A percentile compares a stretch with the other conserved stretches of the same genome.
phyloP scores from a whole-genome alignment of 2,797 vertebrate genomes.

The Semaprochilodus insignis region DNA sequence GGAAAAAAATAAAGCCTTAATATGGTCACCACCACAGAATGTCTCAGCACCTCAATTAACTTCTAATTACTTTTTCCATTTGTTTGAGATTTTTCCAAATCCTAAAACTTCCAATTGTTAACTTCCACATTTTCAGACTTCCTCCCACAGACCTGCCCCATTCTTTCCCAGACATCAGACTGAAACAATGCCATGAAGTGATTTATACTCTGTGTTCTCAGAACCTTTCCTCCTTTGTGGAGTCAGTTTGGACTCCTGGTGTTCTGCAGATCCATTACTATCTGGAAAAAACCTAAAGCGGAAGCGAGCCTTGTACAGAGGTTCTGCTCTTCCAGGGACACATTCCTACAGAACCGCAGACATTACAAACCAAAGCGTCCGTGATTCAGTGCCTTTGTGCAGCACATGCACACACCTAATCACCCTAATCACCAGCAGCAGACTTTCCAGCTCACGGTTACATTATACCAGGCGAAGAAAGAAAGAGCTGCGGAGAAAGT shows the following conservation, averaged over 20 bases:
- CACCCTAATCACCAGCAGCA: slow-evolving; percentile 2
- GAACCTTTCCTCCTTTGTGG: not conserved
- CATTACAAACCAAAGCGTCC: not conserved
- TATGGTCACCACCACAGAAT: no score
- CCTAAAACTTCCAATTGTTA: no score
- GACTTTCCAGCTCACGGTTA: slow-evolving; percentile 21
- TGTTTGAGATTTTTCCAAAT: no score
- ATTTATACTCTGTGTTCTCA: not conserved
- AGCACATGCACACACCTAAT: not conserved
- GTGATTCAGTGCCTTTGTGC: not conserved
- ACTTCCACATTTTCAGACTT: no score
- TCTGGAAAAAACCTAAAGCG: not conserved
- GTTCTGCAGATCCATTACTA: not conserved
- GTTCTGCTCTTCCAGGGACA: not conserved
- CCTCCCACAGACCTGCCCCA: no score
- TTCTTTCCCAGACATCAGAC: no score
- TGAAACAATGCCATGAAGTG: not conserved
- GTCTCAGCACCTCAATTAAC: no score
- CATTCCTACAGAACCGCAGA: not conserved
- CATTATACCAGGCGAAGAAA: slow-evolving; percentile 24
- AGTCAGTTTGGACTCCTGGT: not conserved
- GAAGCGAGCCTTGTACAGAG: not conserved
- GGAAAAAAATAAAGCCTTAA: no score
- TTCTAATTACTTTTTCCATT: no score
- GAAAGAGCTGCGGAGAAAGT: slow-evolving; percentile 21